Conservation (phyloP, 1,140 invertebrate genomes). For the Drosophila auraria region DNA sequence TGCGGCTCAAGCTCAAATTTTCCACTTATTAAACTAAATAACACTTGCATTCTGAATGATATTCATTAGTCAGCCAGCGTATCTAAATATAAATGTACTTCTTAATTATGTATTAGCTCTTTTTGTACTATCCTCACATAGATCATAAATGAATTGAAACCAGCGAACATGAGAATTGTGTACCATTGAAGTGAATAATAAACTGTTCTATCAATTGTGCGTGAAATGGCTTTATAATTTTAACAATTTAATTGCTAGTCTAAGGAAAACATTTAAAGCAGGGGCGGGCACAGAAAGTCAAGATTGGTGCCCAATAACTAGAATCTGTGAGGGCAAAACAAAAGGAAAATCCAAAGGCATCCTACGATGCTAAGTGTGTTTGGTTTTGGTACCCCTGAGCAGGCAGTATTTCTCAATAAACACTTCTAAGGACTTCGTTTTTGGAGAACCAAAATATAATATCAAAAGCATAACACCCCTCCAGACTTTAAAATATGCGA, state of each 20-base stretch:
- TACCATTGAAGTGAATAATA: constrained; percentile 49
- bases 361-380: too few relatives aligned
- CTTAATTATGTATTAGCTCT: constrained; percentile 42
- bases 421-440: background rate
- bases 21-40: constrained; percentile 39
- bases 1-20: constrained; percentile 60
- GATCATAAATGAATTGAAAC: constrained; percentile 40
- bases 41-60: constrained; percentile 49
- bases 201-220: constrained; percentile 32
- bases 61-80: constrained; percentile 60
- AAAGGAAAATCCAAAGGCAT: too few relatives aligned
- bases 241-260: background rate
- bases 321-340: too few relatives aligned
- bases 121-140: constrained; percentile 59
- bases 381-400: too few relatives aligned
- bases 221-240: background rate
- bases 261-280: background rate
- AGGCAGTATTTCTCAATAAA: too few relatives aligned
- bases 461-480: too few relatives aligned
- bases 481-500: too few relatives aligned
- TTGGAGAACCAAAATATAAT: background rate
- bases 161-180: constrained; percentile 51
- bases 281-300: background rate
- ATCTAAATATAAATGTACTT: constrained; percentile 54
- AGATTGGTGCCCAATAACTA: too few relatives aligned